phyloP scores from a whole-genome alignment of 2,888 invertebrate species.

The Linhomoeus sp. region DNA sequence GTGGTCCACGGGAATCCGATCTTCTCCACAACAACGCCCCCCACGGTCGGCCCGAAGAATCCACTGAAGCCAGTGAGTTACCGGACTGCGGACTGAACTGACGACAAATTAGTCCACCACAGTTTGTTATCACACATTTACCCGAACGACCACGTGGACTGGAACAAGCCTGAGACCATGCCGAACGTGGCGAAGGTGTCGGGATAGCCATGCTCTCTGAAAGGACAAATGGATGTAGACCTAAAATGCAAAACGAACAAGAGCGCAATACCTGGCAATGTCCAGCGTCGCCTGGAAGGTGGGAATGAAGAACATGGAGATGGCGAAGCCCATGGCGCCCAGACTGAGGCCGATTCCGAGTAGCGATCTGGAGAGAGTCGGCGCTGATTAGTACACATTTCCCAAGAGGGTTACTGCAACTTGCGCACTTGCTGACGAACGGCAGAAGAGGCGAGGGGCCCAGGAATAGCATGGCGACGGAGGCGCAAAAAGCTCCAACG shows the following conservation, averaged over 20 bases:
- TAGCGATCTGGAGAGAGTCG: slow-evolving; percentile 23
- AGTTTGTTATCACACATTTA: too few relatives aligned
- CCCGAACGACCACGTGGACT: slow-evolving; percentile 68
- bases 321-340: slow-evolving; percentile 57
- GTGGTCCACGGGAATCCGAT: slow-evolving; percentile 29
- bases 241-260: not conserved
- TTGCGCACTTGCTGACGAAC: too few relatives aligned
- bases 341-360: slow-evolving; percentile 45
- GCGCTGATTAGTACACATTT: not conserved
- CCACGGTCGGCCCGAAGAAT: slow-evolving; percentile 25
- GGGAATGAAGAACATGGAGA: slow-evolving; percentile 61
- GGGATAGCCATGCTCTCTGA: slow-evolving; percentile 39
- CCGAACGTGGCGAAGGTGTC: slow-evolving; percentile 73
- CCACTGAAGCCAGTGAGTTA: slow-evolving; percentile 7
- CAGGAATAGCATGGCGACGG: slow-evolving; percentile 23
- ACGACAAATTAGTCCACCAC: slow-evolving; percentile 3
- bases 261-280: slow-evolving; percentile 49
- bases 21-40: slow-evolving; percentile 18
- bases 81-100: not conserved
- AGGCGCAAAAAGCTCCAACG: slow-evolving; percentile 17
- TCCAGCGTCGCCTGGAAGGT: slow-evolving; percentile 63
- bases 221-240: slow-evolving; percentile 6
- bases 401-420: too few relatives aligned
- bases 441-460: too few relatives aligned
- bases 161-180: slow-evolving; percentile 69